phyloP scores from a whole-genome alignment of 2,888 invertebrate genomes.

The Campaea margaritaria region DNA sequence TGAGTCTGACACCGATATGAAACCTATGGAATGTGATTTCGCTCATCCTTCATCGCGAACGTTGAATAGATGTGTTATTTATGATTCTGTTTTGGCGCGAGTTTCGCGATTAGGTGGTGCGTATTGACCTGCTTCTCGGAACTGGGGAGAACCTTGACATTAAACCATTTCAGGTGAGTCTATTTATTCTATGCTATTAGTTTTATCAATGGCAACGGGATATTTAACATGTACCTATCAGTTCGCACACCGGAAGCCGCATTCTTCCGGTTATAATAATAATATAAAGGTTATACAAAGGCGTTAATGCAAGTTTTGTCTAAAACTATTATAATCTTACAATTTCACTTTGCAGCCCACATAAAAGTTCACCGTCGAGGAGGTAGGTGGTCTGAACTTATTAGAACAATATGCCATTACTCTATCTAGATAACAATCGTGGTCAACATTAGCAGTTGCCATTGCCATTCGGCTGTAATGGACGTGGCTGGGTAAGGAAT shows the following conservation, averaged over 20 bases:
- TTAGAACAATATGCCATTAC: slow-evolving; percentile 36
- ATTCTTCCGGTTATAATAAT: too few species aligned
- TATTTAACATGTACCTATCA: too few species aligned
- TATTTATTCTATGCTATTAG: too few species aligned
- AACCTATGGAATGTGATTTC: slow-evolving; percentile 21
- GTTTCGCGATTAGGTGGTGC: slow-evolving; percentile 17
- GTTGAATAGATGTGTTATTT: slow-evolving; percentile 23
- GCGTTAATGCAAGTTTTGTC: slow-evolving; percentile 3
- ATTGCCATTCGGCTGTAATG: slow-evolving; percentile 17
- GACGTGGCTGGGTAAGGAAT: slow-evolving; percentile 15
- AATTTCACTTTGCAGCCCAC: slow-evolving; percentile 2
- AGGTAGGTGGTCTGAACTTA: slow-evolving; percentile 18
- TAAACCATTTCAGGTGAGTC: slow-evolving; percentile 2
- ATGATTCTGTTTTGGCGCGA: slow-evolving; percentile 37
- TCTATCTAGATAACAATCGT: slow-evolving; percentile 28
- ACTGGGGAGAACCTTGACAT: slow-evolving; percentile 15
- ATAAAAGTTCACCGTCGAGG: slow-evolving; percentile 12
- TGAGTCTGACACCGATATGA: not conserved
- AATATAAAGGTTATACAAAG: too few species aligned
- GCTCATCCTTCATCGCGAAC: slow-evolving; percentile 22
- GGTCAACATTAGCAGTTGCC: slow-evolving; percentile 17
- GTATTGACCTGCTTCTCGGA: slow-evolving; percentile 26
- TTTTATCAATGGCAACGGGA: too few species aligned
- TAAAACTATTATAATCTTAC: slow-evolving; percentile 7
- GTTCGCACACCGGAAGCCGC: too few species aligned